phyloP scores from a whole-genome alignment of 2,888 invertebrate genomes.

The Tenthredo scrophulariae region DNA sequence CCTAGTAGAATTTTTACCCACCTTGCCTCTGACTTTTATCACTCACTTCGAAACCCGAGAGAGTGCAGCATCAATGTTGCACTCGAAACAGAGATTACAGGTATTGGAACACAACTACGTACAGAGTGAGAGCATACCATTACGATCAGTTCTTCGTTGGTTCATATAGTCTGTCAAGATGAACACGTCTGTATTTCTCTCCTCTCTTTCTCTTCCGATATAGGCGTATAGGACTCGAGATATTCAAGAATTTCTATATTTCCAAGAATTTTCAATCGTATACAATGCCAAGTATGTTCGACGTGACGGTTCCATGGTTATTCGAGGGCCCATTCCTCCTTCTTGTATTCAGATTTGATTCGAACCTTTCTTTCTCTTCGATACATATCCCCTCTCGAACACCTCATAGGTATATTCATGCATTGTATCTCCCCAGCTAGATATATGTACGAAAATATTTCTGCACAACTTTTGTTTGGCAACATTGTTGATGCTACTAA shows the following conservation, averaged over 20 bases:
- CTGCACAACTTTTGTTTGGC: too few species aligned
- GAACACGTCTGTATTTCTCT: constrained; percentile 14
- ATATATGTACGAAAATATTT: background rate
- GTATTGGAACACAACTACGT: constrained; percentile 13
- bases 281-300: constrained; percentile 29
- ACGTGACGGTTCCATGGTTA: constrained; percentile 40
- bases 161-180: constrained; percentile 1
- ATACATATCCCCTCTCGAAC: background rate
- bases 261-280: constrained; percentile 45
- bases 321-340: constrained; percentile 26
- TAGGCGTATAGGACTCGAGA: background rate
- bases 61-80: constrained; percentile 15
- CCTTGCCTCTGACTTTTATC: constrained; percentile 8
- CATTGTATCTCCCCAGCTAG: background rate
- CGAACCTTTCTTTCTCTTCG: constrained; percentile 20
- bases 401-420: constrained; percentile 5
- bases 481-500: too few species aligned
- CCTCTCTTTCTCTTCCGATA: background rate
- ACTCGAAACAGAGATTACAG: constrained; percentile 14
- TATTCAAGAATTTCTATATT: constrained; percentile 35
- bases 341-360: constrained; percentile 44
- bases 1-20: constrained; percentile 20
- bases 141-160: background rate
- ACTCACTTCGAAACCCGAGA: constrained; percentile 1
- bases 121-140: background rate